Percentiles rank a stretch among this genome's conserved stretches.
These are phyloP conservation scores for Theristus sp. DNA, from an alignment of 2,888 invertebrate genomes.

Conservation along the genomic window DNA sequence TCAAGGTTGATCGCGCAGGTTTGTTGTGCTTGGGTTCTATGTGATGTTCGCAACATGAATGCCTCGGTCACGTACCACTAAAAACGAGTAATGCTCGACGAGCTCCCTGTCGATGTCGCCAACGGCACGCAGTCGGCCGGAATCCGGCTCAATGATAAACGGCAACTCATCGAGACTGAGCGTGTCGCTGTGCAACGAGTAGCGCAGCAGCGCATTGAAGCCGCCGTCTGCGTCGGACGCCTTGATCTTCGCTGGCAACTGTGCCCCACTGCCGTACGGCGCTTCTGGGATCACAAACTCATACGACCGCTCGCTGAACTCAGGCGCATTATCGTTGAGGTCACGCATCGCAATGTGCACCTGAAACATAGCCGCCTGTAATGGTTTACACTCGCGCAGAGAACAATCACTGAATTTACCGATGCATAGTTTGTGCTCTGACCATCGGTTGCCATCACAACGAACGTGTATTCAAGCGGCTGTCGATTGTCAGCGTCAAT, in stretches of 20 bases:
- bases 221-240: slow-evolving; percentile 2
- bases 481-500: background rate
- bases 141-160: slow-evolving; percentile 12
- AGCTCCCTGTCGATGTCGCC: slow-evolving; percentile 10
- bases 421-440: background rate
- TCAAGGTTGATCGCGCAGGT: too few relatives aligned
- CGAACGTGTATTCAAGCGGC: background rate
- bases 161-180: slow-evolving; percentile 10
- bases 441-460: background rate
- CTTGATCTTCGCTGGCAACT: slow-evolving; percentile 15
- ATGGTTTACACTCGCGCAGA: background rate
- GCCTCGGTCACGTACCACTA: too few relatives aligned
- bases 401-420: background rate
- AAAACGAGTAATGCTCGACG: slow-evolving; percentile 10
- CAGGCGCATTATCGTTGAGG: slow-evolving; percentile 20
- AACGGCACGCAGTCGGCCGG: slow-evolving; percentile 12
- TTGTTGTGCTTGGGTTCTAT: too few relatives aligned
- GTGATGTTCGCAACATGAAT: too few relatives aligned
- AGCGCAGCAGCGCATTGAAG: slow-evolving; percentile 5
- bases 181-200: slow-evolving; percentile 6
- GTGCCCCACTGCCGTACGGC: slow-evolving; percentile 15
- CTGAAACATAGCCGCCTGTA: too few relatives aligned
- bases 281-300: slow-evolving; percentile 15
- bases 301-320: slow-evolving; percentile 8
- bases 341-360: background rate